Evolutionary conservation across 1,140 invertebrate genomes (phyloP).

Genomic region (Pseudomyrmex cubaensis): DNA sequence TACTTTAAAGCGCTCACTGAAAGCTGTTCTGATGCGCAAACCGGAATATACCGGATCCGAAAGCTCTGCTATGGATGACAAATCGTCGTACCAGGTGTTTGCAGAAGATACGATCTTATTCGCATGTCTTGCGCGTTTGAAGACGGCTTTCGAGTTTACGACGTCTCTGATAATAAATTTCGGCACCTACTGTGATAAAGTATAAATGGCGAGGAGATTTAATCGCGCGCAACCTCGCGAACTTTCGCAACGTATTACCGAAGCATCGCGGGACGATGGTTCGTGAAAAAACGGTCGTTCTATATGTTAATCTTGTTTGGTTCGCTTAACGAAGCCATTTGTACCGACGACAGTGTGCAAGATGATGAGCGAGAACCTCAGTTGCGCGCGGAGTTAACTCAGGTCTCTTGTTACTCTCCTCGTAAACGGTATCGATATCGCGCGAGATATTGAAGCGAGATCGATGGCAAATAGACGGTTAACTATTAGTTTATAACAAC

Average conservation of each 20-base stretch:
- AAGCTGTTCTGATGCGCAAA: conserved; percentile 70
- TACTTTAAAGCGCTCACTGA: conserved; percentile 73
- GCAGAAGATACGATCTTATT: conserved; percentile 70
- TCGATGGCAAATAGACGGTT: conserved; percentile 22
- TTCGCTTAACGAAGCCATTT: conserved; percentile 7
- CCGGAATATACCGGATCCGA: conserved; percentile 69
- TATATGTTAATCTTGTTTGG: conserved; percentile 35
- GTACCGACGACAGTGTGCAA: neutral
- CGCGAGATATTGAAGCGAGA: conserved; percentile 22
- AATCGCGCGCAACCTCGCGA: neutral
- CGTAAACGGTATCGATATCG: conserved; percentile 31
- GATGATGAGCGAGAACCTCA: neutral
- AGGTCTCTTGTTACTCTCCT: conserved; percentile 3
- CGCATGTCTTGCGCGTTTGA: conserved; percentile 56
- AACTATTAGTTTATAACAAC: conserved; percentile 51
- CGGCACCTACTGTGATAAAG: conserved; percentile 18
- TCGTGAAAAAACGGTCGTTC: neutral
- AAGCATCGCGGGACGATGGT: neutral
- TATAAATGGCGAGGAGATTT: conserved; percentile 7
- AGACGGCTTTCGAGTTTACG: conserved; percentile 61
- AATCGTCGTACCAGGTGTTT: conserved; percentile 75
- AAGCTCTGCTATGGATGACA: conserved; percentile 76
- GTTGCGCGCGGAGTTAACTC: neutral
- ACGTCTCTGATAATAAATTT: conserved; percentile 62
- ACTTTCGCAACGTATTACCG: neutral